These are phyloP conservation scores for Scolopax rusticola DNA, from an alignment of 2,797 vertebrate genomes.

Conservation along the genomic window DNA sequence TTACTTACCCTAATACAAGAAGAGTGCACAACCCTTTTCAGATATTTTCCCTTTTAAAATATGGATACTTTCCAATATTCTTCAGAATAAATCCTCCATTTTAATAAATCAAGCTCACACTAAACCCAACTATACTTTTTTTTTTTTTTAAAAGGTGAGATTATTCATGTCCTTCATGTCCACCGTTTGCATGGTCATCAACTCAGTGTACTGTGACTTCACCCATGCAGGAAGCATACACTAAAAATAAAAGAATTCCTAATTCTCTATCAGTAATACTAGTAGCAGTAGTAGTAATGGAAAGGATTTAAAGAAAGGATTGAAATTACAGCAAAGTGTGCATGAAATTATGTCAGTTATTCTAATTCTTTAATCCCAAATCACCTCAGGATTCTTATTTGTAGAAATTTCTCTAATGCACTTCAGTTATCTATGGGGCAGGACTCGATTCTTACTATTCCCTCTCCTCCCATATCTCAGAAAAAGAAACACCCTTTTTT, in stretches of 20 bases:
- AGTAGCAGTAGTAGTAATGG: background rate
- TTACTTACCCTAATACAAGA: slow-evolving; percentile 18
- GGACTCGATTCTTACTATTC: background rate
- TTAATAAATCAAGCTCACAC: background rate
- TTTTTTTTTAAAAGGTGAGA: background rate
- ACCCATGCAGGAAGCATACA: background rate
- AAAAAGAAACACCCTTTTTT: slow-evolving; percentile 28
- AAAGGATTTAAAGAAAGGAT: background rate
- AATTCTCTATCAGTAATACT: background rate
- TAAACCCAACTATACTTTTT: background rate
- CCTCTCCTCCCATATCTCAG: background rate
- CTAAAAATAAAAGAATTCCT: background rate
- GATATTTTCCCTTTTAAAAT: background rate
- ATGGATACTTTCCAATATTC: background rate
- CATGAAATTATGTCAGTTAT: background rate
- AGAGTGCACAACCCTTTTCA: background rate
- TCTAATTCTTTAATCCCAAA: slow-evolving; percentile 22
- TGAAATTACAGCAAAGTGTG: background rate
- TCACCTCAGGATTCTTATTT: background rate
- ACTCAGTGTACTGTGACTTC: background rate
- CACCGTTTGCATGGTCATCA: background rate
- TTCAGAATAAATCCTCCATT: background rate
- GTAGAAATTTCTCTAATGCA: background rate
- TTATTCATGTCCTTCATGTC: background rate
- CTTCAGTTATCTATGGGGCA: background rate